Base-by-base conservation (phyloP, 2,888 invertebrate genomes). In the Saturnia japonica region DNA sequence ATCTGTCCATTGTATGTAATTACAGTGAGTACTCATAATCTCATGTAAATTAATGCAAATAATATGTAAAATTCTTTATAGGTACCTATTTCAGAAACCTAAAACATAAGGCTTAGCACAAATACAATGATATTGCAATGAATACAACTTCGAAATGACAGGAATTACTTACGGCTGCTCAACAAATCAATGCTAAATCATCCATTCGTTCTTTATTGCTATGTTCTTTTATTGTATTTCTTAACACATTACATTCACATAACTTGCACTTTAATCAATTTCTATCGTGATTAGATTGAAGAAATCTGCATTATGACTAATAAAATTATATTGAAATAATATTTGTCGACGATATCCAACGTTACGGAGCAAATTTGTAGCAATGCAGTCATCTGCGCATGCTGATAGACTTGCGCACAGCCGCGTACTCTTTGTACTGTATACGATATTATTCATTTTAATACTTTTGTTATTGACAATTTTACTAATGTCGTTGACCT, bases 351-450 rank as follows among this genome's bases (percentile, higher is more conserved):
- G 79, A 82, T 84, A 83, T 81, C 81, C 80, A 77, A 82, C 81
- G 80, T 81, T 82, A 86, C 84, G 80, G 82, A 85, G 85, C 88
- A 88, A 90, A 89, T 92, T 91, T 92, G 92, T 90, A 88, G 92
- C 91, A 92, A 81, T 93, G 93, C 93, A 88, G 93, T 87, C 87
- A 87, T 88, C 88, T 92, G 93, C 93, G 93, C 93, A 93, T 91
- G 92, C 88, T 85, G 85, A 78, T 81, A 78, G 82, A 82, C 84
- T 83, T 91, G 93, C 93, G 93, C 93, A 93, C 87, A 84, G 82
- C 84, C 78, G 83, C 85, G 78, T 12, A 60, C 80, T 80, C 85
- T 74, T 74, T 72, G 76, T 74, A 78, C 72, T 73, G 72, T 64
- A 71, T 76, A 80, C 78, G 72, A 73, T 76, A 77, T 75, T 79